phyloP scores from a whole-genome alignment of 37 sponge, comb jelly and placozoan species.

The Axinella damicornis region DNA sequence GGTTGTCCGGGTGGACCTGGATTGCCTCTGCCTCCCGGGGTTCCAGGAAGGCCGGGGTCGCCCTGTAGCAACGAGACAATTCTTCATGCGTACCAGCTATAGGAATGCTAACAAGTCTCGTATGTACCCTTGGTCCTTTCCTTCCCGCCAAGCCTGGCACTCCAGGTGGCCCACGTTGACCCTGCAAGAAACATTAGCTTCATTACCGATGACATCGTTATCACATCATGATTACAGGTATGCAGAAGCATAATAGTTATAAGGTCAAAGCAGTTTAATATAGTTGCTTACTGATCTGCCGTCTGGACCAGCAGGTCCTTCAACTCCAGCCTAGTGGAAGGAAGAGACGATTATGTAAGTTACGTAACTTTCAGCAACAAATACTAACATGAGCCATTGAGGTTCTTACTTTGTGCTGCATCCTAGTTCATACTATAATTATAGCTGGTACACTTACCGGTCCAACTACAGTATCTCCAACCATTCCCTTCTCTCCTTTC shows the following conservation, averaged over 20 bases:
- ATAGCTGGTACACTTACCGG: slow-evolving; percentile 42
- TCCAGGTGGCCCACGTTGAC: slow-evolving; percentile 61
- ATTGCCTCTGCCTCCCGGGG: slow-evolving; percentile 54
- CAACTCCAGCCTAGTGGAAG: slow-evolving; percentile 38
- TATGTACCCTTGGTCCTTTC: slow-evolving; percentile 62
- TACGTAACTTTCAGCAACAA: too few relatives aligned
- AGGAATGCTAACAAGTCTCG: not conserved
- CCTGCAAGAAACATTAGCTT: too few relatives aligned
- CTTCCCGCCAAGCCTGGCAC: slow-evolving; percentile 60
- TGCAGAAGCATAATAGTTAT: too few relatives aligned
- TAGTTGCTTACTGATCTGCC: slow-evolving; percentile 27
- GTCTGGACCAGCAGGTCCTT: slow-evolving; percentile 48
- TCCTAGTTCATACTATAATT: too few relatives aligned
- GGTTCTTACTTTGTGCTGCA: too few relatives aligned
- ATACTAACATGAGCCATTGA: too few relatives aligned
- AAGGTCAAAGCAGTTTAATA: too few relatives aligned
- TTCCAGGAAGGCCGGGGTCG: slow-evolving; percentile 60
- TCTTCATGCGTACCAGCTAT: not conserved
- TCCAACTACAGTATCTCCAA: slow-evolving; percentile 57
- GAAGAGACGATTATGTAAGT: not conserved
- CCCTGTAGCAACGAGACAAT: slow-evolving; percentile 30
- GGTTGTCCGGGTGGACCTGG: slow-evolving; percentile 83
- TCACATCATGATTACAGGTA: too few relatives aligned
- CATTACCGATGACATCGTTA: too few relatives aligned
- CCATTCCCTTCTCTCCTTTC: slow-evolving; percentile 74